phyloP scores from a whole-genome alignment of 2,888 invertebrate genomes.

The Eledona agricola region DNA sequence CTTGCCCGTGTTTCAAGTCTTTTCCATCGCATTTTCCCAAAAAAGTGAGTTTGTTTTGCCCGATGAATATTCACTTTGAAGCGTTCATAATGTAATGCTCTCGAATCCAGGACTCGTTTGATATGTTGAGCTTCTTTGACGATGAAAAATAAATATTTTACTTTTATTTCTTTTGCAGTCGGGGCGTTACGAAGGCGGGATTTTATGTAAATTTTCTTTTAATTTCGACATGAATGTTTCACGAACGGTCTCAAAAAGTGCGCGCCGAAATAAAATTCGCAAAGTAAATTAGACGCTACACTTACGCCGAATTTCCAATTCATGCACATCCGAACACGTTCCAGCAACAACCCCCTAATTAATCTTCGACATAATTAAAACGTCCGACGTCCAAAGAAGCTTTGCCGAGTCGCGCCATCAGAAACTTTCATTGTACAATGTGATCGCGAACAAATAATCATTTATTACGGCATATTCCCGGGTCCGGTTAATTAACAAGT shows the following conservation, averaged over 20 bases:
- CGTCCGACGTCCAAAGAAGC: conserved; percentile 21
- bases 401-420: conserved; percentile 30
- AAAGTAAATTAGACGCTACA: conserved; percentile 29
- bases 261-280: conserved; percentile 11
- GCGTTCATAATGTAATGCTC: conserved; percentile 40
- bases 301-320: conserved; percentile 28
- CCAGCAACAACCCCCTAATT: conserved; percentile 19
- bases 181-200: conserved; percentile 34
- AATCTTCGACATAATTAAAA: conserved; percentile 32
- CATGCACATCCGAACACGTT: conserved; percentile 7
- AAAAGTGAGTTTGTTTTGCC: conserved; percentile 36
- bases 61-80: conserved; percentile 49
- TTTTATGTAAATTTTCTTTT: conserved; percentile 42
- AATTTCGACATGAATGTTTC: conserved; percentile 37
- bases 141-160: conserved; percentile 44
- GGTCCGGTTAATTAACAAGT: conserved; percentile 48
- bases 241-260: conserved; percentile 26
- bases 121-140: conserved; percentile 45
- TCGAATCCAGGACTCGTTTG: conserved; percentile 43
- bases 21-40: conserved; percentile 35
- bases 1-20: conserved; percentile 30
- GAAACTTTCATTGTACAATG: conserved; percentile 41
- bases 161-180: conserved; percentile 39
- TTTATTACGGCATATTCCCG: conserved; percentile 36
- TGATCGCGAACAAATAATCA: conserved; percentile 40